Base-by-base conservation (phyloP, 2,797 vertebrate genomes). In the Adelosebastes latens region DNA sequence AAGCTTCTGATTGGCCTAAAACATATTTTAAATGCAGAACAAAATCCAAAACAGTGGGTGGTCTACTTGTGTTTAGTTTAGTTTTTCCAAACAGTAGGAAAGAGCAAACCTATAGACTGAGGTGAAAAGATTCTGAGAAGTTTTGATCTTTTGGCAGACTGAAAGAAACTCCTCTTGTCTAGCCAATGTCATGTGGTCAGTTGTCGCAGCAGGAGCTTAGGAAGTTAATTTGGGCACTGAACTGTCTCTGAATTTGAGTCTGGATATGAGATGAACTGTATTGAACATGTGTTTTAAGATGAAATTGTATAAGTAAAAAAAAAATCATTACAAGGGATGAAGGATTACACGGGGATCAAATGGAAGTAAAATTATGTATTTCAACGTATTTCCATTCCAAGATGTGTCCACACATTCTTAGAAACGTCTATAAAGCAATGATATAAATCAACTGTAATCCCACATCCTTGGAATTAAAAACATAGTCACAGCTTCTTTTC, bases 221-320 rank as follows among this genome's bases (percentile, higher is more conserved):
- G 0, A n/a, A 39, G 31, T 62, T 69, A 46, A 81, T 68, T 39
- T 31, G 8, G 58, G 49, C 24, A 0, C 25, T 75, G 69, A 85
- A 32, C 72, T 65, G 49, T 75, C 20, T 55, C 4, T 79, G 71
- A 84, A 75, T 61, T 71, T 13, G 1, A 39, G 16, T 53, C 39
- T 62, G 12, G 60, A 39, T 39, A 24, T 5, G 5, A 36, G 16
- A 58, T 62, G 0, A 16, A 42, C 13, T 18, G 2, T 1, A 20
- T n/a, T 70, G 4, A 74, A 1, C 22, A n/a, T 4, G 4, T 11
- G 31, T 25, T 68, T 55, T n/a, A 32, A 27, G 6, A 11, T 3
- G 9, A 34, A 9, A 46, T 25, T 39, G 25, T 11, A 12, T 10
- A 27, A 66, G 9, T 16, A 4, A 4, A 6, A 62, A 62, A 22